Evolutionary conservation across 2,797 vertebrate species (phyloP).

Genomic region (Anguilla pacifica): DNA sequence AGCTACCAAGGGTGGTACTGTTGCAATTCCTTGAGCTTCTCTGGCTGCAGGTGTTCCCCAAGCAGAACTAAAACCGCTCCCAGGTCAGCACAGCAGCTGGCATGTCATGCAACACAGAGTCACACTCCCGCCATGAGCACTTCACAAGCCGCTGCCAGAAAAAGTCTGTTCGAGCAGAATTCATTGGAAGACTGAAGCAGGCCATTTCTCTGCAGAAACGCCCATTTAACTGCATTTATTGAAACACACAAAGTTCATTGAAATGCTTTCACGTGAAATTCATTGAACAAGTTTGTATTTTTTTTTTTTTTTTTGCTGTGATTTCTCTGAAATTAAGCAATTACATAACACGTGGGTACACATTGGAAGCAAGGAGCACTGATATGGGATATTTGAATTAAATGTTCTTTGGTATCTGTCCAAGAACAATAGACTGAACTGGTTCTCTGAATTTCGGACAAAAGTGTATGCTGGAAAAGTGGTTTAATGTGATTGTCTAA

Average conservation of each 20-base stretch:
- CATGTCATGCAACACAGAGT: background rate
- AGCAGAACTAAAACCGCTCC: slow-evolving; percentile 18
- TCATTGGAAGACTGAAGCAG: background rate
- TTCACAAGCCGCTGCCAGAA: background rate
- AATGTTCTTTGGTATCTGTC: background rate
- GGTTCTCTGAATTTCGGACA: background rate
- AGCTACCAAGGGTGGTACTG: slow-evolving; percentile 24
- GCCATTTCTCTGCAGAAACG: background rate
- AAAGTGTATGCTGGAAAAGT: background rate
- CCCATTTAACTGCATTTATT: background rate
- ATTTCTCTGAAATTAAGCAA: background rate
- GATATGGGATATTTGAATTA: background rate
- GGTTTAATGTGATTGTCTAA: background rate
- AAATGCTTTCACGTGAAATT: background rate
- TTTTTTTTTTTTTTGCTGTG: background rate
- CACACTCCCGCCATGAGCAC: background rate
- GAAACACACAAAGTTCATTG: background rate
- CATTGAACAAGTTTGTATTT: background rate
- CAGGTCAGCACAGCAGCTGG: background rate
- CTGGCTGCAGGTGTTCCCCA: slow-evolving; percentile 19
- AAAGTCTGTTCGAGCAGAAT: background rate
- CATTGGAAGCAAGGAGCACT: background rate
- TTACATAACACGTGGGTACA: background rate
- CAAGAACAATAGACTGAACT: background rate
- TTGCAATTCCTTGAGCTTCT: background rate